phyloP scores from a whole-genome alignment of 2,888 invertebrate genomes.

The Brenthis hecate region DNA sequence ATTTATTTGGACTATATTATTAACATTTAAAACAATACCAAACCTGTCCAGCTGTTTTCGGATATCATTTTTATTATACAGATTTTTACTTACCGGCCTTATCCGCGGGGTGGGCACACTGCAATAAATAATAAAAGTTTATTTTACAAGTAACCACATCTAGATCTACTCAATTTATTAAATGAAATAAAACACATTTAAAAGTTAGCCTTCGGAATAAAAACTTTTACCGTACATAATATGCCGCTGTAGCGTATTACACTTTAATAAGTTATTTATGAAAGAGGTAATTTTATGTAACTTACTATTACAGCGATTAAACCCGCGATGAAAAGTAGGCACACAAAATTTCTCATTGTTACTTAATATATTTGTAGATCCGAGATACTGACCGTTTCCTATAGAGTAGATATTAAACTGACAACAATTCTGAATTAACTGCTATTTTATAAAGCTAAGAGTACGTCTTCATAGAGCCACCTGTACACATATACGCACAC shows the following conservation, averaged over 20 bases:
- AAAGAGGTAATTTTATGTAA: too few species aligned
- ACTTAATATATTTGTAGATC: not conserved
- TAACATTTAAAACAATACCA: too few species aligned
- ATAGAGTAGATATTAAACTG: constrained; percentile 10
- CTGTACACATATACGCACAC: constrained; percentile 28
- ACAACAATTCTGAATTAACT: constrained; percentile 9
- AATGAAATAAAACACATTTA: not conserved
- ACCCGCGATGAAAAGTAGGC: constrained; percentile 5
- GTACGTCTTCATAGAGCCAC: constrained; percentile 11
- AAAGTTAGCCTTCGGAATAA: too few species aligned
- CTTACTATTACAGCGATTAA: constrained; percentile 12
- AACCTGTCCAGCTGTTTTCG: too few species aligned
- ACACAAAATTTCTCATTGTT: constrained; percentile 18
- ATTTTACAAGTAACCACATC: not conserved
- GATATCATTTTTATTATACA: not conserved
- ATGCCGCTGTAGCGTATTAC: too few species aligned
- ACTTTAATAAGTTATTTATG: too few species aligned
- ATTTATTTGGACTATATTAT: too few species aligned
- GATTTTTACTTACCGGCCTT: constrained; percentile 12
- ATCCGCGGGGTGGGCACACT: constrained; percentile 15
- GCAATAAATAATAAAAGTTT: constrained; percentile 6
- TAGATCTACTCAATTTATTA: not conserved
- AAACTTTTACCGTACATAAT: too few species aligned
- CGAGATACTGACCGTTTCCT: not conserved
- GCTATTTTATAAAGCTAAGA: constrained; percentile 21